Evolutionary conservation across 2,888 invertebrate genomes (phyloP), one percentile per base, ranked within the genome.

Genomic region (Smittia sp.): DNA sequence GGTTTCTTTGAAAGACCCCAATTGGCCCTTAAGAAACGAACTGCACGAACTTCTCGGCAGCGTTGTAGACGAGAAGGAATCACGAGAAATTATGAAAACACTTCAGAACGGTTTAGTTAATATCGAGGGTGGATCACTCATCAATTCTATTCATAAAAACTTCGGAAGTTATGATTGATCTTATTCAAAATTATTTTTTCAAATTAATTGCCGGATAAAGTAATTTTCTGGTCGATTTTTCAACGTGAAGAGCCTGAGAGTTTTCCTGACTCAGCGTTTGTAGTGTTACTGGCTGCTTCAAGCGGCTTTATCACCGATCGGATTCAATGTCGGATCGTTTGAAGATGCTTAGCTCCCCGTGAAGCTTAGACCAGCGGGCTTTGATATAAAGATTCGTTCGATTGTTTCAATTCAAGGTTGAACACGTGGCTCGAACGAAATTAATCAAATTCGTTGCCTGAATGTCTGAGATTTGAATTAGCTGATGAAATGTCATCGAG

Each of bases 131-230:
- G 46, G 46, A 46, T 46, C 46, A 11, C 15, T 46, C 46, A 46
- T 13, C 6, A 32, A 6, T 32, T 11, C 46, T 46, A 13, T 46
- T n/a, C 46, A 32, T 32, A 32, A 32, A 46, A 46, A 46, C 46
- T 46, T 46, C 46, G 46, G 46, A 46, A 46, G 46, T 46, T 46
- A 46, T 46, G 46, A 46, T n/a, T 46, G 15, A 46, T 46, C 46
- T 46, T 11, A 46, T 46, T 46, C n/a, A n/a, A n/a, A 15, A 46
- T 13, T 46, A 46, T n/a, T n/a, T 46, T 3, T n/a, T n/a, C 3
- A 46, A 46, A 46, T 46, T 46, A 46, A 46, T 46, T 46, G 46
- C 46, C 46, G 46, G 46, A 46, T 46, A 46, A 46, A 46, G n/a
- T 46, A 46, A 46, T 46, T 46, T 46, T 46, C n/a, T 46, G 46